Conservation (phyloP, 2,888 invertebrate species). For the Empis livida region DNA sequence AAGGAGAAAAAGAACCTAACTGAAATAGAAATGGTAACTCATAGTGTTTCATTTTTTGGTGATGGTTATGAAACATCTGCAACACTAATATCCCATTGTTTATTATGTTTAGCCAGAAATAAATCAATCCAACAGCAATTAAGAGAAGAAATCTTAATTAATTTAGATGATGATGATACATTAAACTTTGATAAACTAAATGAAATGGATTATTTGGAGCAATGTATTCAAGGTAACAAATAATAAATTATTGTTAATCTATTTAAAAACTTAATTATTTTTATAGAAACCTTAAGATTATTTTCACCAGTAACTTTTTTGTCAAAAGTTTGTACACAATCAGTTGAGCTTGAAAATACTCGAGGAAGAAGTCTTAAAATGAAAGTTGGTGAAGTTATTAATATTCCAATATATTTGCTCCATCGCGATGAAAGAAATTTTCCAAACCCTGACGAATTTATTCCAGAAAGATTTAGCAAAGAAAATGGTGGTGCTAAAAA, state of each 20-base stretch:
- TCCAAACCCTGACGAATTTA: too few relatives aligned
- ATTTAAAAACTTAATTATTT: too few relatives aligned
- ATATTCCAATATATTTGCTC: too few relatives aligned
- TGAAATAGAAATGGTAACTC: constrained; percentile 19
- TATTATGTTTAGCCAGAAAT: constrained; percentile 18
- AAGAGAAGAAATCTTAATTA: constrained; percentile 18
- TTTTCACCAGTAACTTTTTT: constrained; percentile 7
- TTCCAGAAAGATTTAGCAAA: too few relatives aligned
- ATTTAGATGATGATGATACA: constrained; percentile 12
- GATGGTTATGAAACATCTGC: constrained; percentile 25
- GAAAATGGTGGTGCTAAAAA: too few relatives aligned
- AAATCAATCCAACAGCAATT: constrained; percentile 19
- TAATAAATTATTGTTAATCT: too few relatives aligned
- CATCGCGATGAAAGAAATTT: too few relatives aligned
- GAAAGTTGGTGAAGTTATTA: too few relatives aligned
- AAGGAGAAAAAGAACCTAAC: constrained; percentile 16
- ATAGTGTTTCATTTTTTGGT: constrained; percentile 18
- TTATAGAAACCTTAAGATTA: too few relatives aligned
- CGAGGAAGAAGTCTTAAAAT: too few relatives aligned
- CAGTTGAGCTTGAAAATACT: constrained; percentile 13
- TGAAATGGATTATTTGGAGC: constrained; percentile 23
- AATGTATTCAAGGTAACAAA: constrained; percentile 12
- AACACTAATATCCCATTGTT: constrained; percentile 14
- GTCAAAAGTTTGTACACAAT: constrained; percentile 20
- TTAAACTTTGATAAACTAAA: constrained; percentile 18